Percentiles rank a stretch among this genome's conserved stretches.
Conservation (phyloP, 2,888 invertebrate genomes). For the Bimastos eiseni region DNA sequence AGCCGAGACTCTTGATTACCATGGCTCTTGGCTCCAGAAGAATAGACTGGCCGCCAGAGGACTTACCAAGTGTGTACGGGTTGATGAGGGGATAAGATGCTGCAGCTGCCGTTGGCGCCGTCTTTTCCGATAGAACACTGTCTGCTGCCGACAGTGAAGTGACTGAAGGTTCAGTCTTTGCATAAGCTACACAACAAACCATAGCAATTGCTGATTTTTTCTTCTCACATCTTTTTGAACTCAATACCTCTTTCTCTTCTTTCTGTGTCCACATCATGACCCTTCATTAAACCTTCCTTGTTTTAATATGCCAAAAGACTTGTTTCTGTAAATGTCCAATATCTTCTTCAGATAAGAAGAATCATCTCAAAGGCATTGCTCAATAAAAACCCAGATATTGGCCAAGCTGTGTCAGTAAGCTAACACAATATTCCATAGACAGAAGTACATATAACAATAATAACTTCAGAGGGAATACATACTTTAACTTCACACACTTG, state of each 20-base stretch:
- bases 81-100: conserved; percentile 31
- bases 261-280: too few species aligned
- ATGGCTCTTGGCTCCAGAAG: not conserved
- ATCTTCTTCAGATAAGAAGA: too few species aligned
- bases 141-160: conserved; percentile 17
- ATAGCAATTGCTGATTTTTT: not conserved
- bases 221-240: not conserved
- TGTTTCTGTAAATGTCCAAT: too few species aligned
- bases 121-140: conserved; percentile 17
- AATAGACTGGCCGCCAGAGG: not conserved
- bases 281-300: too few species aligned
- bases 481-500: too few species aligned
- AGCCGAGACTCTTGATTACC: not conserved
- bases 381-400: not conserved
- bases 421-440: not conserved
- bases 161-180: conserved; percentile 21
- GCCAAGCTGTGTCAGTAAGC: not conserved
- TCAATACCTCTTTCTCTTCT: not conserved
- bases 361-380: not conserved
- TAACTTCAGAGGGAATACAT: too few species aligned
- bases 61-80: conserved; percentile 28
- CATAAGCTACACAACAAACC: conserved; percentile 10
- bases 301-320: too few species aligned
- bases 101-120: not conserved
- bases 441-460: not conserved